A percentile compares a stretch with the other conserved stretches of the same genome.
Conservation (phyloP, 2,113 vertebrate species). For the Sakesphorus luctuosus region DNA sequence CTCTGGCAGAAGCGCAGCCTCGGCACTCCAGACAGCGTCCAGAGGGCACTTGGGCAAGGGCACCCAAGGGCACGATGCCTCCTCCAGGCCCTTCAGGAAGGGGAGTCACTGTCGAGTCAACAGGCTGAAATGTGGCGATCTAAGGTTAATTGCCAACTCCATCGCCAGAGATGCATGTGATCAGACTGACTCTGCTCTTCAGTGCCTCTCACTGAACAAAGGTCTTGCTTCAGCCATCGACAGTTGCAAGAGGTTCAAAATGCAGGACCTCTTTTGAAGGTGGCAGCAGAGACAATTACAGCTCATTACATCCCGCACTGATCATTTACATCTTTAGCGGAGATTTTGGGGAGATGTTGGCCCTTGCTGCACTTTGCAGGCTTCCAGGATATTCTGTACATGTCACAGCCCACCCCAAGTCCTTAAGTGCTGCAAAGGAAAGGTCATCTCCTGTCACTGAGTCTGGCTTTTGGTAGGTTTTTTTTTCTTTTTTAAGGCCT, state of each 20-base stretch:
- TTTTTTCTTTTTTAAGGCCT: background rate
- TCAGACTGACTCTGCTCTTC: background rate
- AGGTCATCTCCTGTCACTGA: background rate
- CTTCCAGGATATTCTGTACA: background rate
- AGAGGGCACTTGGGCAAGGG: rapidly evolving
- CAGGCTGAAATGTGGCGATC: rapidly evolving
- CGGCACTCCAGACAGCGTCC: rapidly evolving
- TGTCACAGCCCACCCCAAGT: background rate
- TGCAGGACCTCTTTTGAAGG: background rate
- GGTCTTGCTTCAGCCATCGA: background rate
- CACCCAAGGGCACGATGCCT: rapidly evolving
- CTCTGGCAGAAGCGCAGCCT: rapidly evolving
- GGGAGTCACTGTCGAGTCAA: background rate
- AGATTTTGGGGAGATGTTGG: background rate
- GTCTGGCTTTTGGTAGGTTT: background rate
- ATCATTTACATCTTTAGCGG: background rate
- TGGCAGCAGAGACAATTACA: background rate
- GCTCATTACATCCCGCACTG: background rate
- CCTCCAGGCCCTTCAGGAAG: background rate
- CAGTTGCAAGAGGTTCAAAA: background rate
- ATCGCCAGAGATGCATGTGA: rapidly evolving
- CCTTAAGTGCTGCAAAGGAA: background rate
- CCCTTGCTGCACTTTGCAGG: background rate
- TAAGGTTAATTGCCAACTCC: background rate
- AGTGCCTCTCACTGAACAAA: background rate